Evolutionary conservation across 1,140 invertebrate genomes (phyloP).

Genomic region (Neodiprion lecontei): DNA sequence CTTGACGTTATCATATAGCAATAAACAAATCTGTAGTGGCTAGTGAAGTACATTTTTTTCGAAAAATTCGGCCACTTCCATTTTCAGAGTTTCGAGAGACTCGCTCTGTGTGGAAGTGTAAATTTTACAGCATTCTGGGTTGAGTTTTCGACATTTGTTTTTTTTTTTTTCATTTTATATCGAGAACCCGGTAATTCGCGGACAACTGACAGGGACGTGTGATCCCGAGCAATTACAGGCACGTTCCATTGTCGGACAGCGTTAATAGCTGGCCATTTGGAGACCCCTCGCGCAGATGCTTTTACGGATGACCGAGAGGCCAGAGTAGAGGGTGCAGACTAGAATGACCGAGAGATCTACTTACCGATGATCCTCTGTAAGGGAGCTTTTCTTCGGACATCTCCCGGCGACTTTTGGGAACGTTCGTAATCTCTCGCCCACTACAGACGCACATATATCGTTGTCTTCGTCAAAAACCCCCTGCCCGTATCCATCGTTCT

Average conservation of each 20-base stretch:
- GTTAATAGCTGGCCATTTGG: constrained; percentile 18
- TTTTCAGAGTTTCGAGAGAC: too few species aligned
- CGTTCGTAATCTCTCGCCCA: background rate
- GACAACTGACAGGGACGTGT: background rate
- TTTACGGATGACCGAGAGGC: constrained; percentile 1
- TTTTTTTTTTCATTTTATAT: background rate
- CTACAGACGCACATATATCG: background rate
- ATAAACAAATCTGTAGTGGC: too few species aligned
- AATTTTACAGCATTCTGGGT: background rate
- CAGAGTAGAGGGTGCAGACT: background rate
- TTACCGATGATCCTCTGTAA: background rate
- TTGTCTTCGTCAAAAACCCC: background rate
- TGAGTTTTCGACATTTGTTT: background rate
- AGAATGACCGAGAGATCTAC: constrained; percentile 7
- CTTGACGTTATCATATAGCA: too few species aligned
- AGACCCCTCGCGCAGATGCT: constrained; percentile 9
- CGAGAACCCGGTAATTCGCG: background rate
- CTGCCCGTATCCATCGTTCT: background rate
- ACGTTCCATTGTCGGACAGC: background rate
- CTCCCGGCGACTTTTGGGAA: background rate
- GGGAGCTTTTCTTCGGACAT: background rate
- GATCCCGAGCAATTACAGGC: constrained; percentile 19
- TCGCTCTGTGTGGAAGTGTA: background rate
- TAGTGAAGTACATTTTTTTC: too few species aligned
- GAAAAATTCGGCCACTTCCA: too few species aligned